Conservation (phyloP, 53 echinoderm and acorn worm species). For the Echinarachnius parma region DNA sequence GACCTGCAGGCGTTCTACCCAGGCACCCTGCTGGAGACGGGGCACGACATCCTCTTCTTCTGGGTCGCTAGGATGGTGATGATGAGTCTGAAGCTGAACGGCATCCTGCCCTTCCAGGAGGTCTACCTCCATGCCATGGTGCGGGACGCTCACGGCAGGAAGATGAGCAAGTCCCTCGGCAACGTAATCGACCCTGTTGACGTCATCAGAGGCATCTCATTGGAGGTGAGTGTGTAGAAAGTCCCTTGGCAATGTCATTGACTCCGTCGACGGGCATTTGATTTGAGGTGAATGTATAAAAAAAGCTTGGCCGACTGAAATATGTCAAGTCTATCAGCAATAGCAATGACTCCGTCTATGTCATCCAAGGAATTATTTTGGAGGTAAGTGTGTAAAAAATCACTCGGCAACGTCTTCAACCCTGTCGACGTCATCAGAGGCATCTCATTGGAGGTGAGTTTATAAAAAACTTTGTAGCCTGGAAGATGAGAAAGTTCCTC, state of each 20-base stretch:
- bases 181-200: conserved; percentile 98
- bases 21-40: conserved; percentile 88
- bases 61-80: conserved; percentile 80
- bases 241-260: conserved; percentile 86
- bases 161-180: conserved; percentile 99
- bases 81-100: conserved; percentile 62
- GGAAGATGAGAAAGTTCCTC: too few relatives aligned
- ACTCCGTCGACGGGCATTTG: conserved; percentile 76
- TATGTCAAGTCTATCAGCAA: too few relatives aligned
- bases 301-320: too few relatives aligned
- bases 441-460: too few relatives aligned
- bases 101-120: conserved; percentile 75
- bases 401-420: conserved; percentile 83
- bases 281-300: too few relatives aligned
- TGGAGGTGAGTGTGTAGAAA: conserved; percentile 56
- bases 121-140: conserved; percentile 96
- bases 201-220: conserved; percentile 78
- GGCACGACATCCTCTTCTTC: conserved; percentile 94
- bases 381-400: too few relatives aligned
- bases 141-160: conserved; percentile 91
- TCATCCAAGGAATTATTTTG: too few relatives aligned
- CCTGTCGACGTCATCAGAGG: conserved; percentile 81
- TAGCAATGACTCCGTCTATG: too few relatives aligned
- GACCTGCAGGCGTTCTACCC: conserved; percentile 84
- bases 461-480: too few relatives aligned